These are phyloP conservation scores for Psephotus haematonotus DNA, from an alignment of 2,113 vertebrate genomes.

Conservation along the genomic window DNA sequence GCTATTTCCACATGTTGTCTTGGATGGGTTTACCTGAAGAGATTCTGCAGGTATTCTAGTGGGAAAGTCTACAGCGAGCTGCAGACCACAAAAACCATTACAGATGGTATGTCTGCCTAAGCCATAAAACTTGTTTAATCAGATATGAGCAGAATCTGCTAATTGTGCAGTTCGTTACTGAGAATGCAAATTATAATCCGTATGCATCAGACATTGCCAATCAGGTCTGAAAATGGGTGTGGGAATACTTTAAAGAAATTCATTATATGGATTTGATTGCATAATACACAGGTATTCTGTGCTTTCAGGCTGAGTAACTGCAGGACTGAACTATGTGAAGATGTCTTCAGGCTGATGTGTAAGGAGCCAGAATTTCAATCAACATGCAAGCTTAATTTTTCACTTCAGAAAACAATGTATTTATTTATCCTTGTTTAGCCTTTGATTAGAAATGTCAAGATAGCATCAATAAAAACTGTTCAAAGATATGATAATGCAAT, in stretches of 20 bases:
- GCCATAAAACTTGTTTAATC: constrained; percentile 13
- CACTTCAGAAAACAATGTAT: neutral
- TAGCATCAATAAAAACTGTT: neutral
- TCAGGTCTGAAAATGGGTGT: constrained; percentile 33
- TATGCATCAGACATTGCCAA: constrained; percentile 14
- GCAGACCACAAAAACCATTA: constrained; percentile 17
- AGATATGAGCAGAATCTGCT: constrained; percentile 35
- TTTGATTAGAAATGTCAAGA: constrained; percentile 12
- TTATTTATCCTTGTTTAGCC: neutral
- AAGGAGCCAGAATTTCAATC: neutral
- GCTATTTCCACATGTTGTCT: neutral
- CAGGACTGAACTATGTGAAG: neutral
- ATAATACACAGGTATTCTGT: neutral
- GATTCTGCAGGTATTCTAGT: neutral
- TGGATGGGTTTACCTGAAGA: neutral
- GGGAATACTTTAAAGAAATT: constrained; percentile 29
- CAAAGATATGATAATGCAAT: neutral
- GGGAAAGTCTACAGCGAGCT: neutral
- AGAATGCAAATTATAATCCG: constrained; percentile 35
- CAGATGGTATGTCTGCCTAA: neutral
- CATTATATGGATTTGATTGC: constrained; percentile 20
- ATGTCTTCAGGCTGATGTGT: neutral
- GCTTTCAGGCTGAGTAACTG: neutral
- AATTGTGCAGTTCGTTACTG: constrained; percentile 3
- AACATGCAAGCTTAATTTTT: neutral